Evolutionary conservation across 1,140 invertebrate genomes (phyloP).

Genomic region (Drosophila parvula): DNA sequence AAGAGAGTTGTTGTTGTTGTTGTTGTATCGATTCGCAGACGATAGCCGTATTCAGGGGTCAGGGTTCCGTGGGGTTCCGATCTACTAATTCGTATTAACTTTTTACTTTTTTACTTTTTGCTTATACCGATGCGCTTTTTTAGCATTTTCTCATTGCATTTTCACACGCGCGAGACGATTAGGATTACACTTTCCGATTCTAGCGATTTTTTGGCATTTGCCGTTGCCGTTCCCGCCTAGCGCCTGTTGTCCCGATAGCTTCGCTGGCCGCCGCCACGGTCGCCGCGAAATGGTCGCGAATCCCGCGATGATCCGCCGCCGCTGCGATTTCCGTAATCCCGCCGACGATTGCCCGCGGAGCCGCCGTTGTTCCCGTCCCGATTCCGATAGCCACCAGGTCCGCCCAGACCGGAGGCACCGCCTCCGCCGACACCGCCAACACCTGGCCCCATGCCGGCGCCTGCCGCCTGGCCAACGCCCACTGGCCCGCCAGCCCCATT

Average conservation of each 20-base stretch:
- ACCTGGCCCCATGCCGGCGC: conserved; percentile 24
- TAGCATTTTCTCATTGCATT: conserved; percentile 38
- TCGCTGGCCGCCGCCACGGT: conserved; percentile 68
- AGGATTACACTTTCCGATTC: conserved; percentile 70
- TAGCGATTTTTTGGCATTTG: conserved; percentile 20
- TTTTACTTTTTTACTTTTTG: conserved; percentile 30
- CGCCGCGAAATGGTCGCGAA: conserved; percentile 70
- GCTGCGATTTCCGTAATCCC: conserved; percentile 65
- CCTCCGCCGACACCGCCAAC: conserved; percentile 35
- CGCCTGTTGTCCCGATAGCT: conserved; percentile 74
- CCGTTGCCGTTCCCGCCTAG: conserved; percentile 40
- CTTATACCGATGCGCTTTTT: conserved; percentile 41
- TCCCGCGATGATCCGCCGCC: conserved; percentile 73
- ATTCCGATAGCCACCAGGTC: conserved; percentile 56
- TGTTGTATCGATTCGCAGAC: conserved; percentile 56
- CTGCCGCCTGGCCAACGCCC: conserved; percentile 16
- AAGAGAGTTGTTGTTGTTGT: conserved; percentile 47
- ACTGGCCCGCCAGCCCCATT: conserved; percentile 36
- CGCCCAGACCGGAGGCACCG: conserved; percentile 16
- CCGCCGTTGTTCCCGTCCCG: conserved; percentile 70
- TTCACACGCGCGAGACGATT: conserved; percentile 52
- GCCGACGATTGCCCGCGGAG: conserved; percentile 68
- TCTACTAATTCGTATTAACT: conserved; percentile 19
- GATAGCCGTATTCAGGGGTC: conserved; percentile 31
- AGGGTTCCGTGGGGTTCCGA: conserved; percentile 19